Evolutionary conservation across 37 sponge, comb jelly and placozoan species (phyloP).

Genomic region (Amphimedon queenslandica): DNA sequence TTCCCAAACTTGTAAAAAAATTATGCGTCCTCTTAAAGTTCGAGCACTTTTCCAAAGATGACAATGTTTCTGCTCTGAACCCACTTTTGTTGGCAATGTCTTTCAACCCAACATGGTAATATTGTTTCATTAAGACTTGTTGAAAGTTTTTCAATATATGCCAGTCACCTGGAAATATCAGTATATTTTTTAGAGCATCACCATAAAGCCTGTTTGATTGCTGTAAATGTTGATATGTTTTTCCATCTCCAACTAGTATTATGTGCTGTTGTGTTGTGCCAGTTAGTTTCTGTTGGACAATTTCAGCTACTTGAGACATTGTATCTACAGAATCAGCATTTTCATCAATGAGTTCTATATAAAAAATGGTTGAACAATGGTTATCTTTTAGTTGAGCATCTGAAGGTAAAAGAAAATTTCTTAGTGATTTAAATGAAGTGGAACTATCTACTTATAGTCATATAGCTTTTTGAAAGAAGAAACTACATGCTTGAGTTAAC

Average conservation of each 20-base stretch:
- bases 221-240: background rate
- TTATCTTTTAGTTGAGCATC: background rate
- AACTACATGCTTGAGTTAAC: no score
- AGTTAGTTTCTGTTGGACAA: background rate
- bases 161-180: slow-evolving; percentile 24
- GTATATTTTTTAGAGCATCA: slow-evolving; percentile 1
- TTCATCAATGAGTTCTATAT: background rate
- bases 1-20: slow-evolving; percentile 24
- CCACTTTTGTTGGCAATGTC: slow-evolving; percentile 12
- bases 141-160: slow-evolving; percentile 7
- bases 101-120: slow-evolving; percentile 14
- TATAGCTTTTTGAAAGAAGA: no score
- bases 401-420: background rate
- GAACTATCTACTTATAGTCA: no score
- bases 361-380: background rate
- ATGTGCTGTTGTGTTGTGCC: background rate
- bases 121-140: background rate
- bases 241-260: background rate
- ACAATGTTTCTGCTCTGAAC: background rate
- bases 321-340: background rate
- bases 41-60: background rate
- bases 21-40: slow-evolving; percentile 18
- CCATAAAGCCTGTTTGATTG: background rate
- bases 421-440: no score
- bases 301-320: background rate